These are phyloP conservation scores for Lonchura striata DNA, from an alignment of 2,113 vertebrate species.

Conservation along the genomic window DNA sequence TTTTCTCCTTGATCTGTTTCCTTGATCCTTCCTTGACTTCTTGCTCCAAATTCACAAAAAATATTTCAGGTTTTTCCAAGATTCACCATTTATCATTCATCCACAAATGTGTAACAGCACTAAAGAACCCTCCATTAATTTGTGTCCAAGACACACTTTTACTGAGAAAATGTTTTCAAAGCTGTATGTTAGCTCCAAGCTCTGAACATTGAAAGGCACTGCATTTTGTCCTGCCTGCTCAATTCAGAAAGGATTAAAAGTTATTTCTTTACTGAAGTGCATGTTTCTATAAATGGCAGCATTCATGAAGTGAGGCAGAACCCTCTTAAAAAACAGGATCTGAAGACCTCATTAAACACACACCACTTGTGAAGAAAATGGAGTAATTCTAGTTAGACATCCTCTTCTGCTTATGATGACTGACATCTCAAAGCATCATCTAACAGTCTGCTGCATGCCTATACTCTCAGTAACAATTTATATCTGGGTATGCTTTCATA, in stretches of 20 bases:
- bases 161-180: not conserved
- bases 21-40: not conserved
- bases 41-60: not conserved
- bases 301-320: not conserved
- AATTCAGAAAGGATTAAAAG: not conserved
- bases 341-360: not conserved
- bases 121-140: not conserved
- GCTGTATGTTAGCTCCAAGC: not conserved
- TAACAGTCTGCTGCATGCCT: not conserved
- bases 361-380: accelerated
- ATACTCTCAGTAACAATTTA: not conserved
- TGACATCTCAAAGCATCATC: not conserved
- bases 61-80: not conserved
- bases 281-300: not conserved
- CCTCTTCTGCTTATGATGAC: not conserved
- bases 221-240: not conserved
- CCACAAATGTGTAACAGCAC: not conserved
- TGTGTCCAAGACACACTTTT: not conserved
- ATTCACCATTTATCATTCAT: not conserved
- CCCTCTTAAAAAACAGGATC: not conserved
- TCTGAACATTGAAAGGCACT: not conserved
- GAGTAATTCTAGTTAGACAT: not conserved
- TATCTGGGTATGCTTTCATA: not conserved
- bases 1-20: not conserved
- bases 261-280: not conserved